Base-by-base conservation (phyloP, 2,888 invertebrate genomes). In the Phortica magna region DNA sequence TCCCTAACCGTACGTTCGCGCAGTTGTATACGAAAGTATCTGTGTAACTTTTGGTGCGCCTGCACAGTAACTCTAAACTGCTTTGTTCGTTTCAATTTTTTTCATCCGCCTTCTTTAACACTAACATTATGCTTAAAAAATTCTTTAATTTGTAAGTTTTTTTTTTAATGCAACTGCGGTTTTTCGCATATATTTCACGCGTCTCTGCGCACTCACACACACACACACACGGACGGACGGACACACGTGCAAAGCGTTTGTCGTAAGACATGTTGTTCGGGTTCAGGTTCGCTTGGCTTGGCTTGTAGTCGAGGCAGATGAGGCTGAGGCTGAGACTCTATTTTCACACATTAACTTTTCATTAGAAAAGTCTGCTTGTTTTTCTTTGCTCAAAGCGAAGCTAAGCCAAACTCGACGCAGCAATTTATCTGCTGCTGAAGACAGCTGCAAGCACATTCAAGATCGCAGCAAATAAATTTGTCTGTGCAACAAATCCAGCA, bases 181-280 rank as follows among this genome's bases (percentile, higher is more conserved):
- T 83, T 80, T 81, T 85, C 83, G 87, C 87, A 87, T 88, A 84
- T 85, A 84, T 88, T 87, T 87, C 86, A 88, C 85, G 87, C 82
- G 79, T 73, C 68, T 74, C 75, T 82, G 83, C 68, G 7, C 70
- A 31, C 41, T 31, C 31, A 31, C 31, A 31, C 31, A 31, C 31
- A 31, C 31, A 31, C 31, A 31, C 31, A 31, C 31, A 31, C 31
- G 64, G 79, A 71, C 76, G 75, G 75, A 73, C 59, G 61, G n/a
- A 59, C 77, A 74, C 57, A 65, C 72, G 55, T 75, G 43, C 57
- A 53, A 55, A 71, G 5, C 31, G 31, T 31, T 31, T 31, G 31
- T 31, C 31, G 31, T 31, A 31, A 31, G 31, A 31, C 41, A 31
- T 39, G 9, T 3, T 3, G 41, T 7, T 64, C 68, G 7, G 3